These are phyloP conservation scores for Passer domesticus DNA, from an alignment of 2,113 vertebrate genomes.

Conservation along the genomic window DNA sequence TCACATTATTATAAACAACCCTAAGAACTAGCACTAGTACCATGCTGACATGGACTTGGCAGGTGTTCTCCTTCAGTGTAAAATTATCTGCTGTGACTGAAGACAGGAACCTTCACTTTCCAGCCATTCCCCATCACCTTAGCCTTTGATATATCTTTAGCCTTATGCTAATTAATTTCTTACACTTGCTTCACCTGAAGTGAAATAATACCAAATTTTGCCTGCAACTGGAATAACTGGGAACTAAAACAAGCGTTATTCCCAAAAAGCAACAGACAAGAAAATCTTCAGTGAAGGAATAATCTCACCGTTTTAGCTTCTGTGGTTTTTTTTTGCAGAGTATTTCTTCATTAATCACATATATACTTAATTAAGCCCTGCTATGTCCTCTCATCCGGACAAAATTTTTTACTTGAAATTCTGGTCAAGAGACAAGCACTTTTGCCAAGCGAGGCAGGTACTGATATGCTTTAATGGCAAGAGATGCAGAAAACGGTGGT, in stretches of 20 bases:
- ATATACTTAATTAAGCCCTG: neutral
- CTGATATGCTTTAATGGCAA: neutral
- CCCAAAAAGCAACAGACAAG: neutral
- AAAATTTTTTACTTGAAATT: neutral
- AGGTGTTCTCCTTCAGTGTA: neutral
- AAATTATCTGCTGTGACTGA: neutral
- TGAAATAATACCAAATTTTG: neutral
- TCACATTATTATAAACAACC: neutral
- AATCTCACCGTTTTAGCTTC: neutral
- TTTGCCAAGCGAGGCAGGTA: neutral
- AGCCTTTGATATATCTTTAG: neutral
- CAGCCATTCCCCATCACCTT: neutral
- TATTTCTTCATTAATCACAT: neutral
- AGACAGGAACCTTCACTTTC: neutral
- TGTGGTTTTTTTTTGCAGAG: neutral
- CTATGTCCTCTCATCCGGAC: neutral
- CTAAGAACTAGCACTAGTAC: neutral
- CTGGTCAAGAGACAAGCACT: neutral
- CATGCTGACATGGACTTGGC: neutral
- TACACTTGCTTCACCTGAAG: neutral
- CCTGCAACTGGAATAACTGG: neutral
- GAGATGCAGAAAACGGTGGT: neutral
- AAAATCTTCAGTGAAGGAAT: neutral
- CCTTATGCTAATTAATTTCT: neutral
- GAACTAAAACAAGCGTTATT: neutral